Evolutionary conservation across 2,888 invertebrate species (phyloP), one percentile per base, ranked within the genome.

Genomic region (Octonoba sinensis): DNA sequence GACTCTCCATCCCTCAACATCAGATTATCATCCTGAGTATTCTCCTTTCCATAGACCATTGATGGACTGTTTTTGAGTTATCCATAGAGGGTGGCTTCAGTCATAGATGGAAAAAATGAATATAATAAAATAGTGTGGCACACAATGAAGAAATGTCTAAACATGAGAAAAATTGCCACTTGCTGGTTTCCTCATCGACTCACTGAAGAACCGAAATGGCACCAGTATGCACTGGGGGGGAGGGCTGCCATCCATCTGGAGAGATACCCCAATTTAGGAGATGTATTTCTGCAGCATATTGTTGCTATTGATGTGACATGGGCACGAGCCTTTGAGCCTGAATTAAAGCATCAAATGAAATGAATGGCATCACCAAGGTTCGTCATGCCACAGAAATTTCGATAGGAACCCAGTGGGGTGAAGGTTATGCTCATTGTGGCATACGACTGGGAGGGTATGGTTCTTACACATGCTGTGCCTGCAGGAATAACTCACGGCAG

Each of bases 81-180:
- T n/a, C n/a, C n/a, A n/a, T n/a, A n/a, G n/a, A n/a, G n/a, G n/a
- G n/a, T n/a, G n/a, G n/a, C n/a, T n/a, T n/a, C n/a, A n/a, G n/a
- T n/a, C n/a, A n/a, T n/a, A n/a, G 47, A 46, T 64, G 46, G 36
- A 20, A n/a, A n/a, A n/a, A n/a, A n/a, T n/a, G n/a, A n/a, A n/a
- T 49, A 51, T 1, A 51, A 54, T 65, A 46, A 65, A 65, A 47
- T 20, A 2, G 8, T 65, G 65, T 65, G 65, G 18, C 65, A 16
- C 54, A 67, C 6, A 67, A 22, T 67, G 67, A 54, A 54, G 54
- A 67, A 54, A 51, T 51, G 13, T 27, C 56, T 67, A 12, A 54
- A 67, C 67, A 54, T 67, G 67, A 67, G 67, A 49, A 67, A 67
- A 54, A 67, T 54, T 67, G 54, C 54, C n/a, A n/a, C n/a, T n/a